A percentile compares a stretch with the other conserved stretches of the same genome.
Conservation (phyloP, 2,888 invertebrate species). For the Drosophila seclusa region DNA sequence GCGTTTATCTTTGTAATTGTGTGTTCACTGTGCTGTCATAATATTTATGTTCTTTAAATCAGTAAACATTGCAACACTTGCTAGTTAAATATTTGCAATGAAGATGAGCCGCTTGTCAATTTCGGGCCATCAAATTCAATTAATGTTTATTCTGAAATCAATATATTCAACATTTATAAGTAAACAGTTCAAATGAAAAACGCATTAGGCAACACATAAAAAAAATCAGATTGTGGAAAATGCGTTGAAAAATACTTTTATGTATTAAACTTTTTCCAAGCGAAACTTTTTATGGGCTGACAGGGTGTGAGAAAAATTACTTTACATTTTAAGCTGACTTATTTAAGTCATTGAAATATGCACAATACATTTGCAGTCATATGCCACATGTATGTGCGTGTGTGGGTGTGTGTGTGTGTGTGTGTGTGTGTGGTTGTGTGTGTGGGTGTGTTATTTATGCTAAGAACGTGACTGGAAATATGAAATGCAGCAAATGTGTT, state of each 20-base stretch:
- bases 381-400: not conserved
- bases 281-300: not conserved
- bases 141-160: not conserved
- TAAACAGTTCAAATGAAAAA: not conserved
- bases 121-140: not conserved
- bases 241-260: not conserved
- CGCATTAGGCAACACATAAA: not conserved
- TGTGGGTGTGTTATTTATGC: constrained; percentile 74
- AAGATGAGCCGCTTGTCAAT: not conserved
- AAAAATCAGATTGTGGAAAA: not conserved
- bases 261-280: not conserved
- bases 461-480: constrained; percentile 82
- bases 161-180: not conserved
- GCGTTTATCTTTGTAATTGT: not conserved
- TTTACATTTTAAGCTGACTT: constrained; percentile 34
- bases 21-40: not conserved
- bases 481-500: constrained; percentile 78
- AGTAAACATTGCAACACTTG: not conserved
- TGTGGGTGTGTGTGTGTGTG: constrained; percentile 22
- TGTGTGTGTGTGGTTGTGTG: constrained; percentile 24
- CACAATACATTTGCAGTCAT: constrained; percentile 21
- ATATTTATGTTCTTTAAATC: not conserved
- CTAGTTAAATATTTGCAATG: not conserved
- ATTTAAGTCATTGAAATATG: constrained; percentile 33
- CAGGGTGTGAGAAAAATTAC: not conserved